Base-by-base conservation (phyloP, 1,140 invertebrate genomes). In the Galleria mellonella region DNA sequence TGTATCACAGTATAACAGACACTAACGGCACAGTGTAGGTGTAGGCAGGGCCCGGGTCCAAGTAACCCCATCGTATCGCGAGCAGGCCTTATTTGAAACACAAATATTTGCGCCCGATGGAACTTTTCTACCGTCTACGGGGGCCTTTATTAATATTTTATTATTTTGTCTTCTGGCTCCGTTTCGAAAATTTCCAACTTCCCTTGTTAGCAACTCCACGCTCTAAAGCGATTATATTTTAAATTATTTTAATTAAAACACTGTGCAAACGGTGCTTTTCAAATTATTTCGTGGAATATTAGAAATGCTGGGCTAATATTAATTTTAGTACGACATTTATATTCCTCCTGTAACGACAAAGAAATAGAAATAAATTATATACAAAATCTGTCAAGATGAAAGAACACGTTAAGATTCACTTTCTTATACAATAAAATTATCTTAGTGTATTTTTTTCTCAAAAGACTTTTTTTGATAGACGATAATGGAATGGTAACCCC, bases 221-320 rank as follows among this genome's bases (percentile, higher is more conserved):
- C 62, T 76, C 64, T 83, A 81, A 82, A 83, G 78, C 81, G 81
- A 84, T 84, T 84, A 84, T 84, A 79, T 84, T 84, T 83, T 73
- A 84, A 82, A 84, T 84, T 70, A 78, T 82, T 84, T 84, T 84
- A 84, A 83, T 84, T 84, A 84, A 84, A 84, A 83, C 70, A 69
- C 71, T 81, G 75, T 73, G 65, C 55, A 84, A 84, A 83, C 76
- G 51, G 50, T 62, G 50, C 65, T 72, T 71, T 63, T 43, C 47
- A 47, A 49, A 54, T 56, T 56, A 46, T 51, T 56, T 45, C 43
- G 36, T 33, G 40, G 43, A 52, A 47, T 55, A 57, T 52, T 57
- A 47, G 29, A 46, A 42, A 49, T 42, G 35, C 17, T 44, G 37
- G 12, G 49, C 36, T 44, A 44, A 51, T 51, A 51, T 50, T 43